Evolutionary conservation across 2,888 invertebrate species (phyloP).

Genomic region (Drosophila peninsularis): DNA sequence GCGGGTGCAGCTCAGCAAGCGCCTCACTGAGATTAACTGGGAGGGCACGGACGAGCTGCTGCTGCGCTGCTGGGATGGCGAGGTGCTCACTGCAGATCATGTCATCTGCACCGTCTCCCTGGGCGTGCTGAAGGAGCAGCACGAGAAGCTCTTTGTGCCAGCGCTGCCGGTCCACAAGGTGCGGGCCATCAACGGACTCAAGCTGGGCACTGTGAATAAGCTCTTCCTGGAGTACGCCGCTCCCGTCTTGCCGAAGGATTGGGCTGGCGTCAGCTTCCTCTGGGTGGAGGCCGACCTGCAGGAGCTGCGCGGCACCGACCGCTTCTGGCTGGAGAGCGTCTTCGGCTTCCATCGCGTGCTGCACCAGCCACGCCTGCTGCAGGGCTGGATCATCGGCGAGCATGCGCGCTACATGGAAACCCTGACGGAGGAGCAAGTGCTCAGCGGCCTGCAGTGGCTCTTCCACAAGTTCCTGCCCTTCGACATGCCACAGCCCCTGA

Average conservation of each 20-base stretch:
- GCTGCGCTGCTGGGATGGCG: slow-evolving; percentile 82
- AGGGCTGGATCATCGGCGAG: slow-evolving; percentile 89
- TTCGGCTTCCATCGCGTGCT: slow-evolving; percentile 88
- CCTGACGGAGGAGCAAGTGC: slow-evolving; percentile 85
- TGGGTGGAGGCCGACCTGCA: slow-evolving; percentile 86
- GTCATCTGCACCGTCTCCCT: slow-evolving; percentile 87
- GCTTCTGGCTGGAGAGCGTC: slow-evolving; percentile 87
- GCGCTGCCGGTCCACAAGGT: slow-evolving; percentile 85
- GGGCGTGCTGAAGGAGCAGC: slow-evolving; percentile 86
- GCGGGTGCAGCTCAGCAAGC: slow-evolving; percentile 69
- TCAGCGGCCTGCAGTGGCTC: slow-evolving; percentile 68
- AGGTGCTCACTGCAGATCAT: slow-evolving; percentile 85
- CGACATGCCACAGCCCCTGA: slow-evolving; percentile 63
- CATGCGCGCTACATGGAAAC: slow-evolving; percentile 87
- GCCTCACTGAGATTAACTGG: slow-evolving; percentile 74
- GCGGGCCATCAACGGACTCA: slow-evolving; percentile 86
- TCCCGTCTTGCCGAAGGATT: slow-evolving; percentile 86
- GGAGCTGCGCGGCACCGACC: slow-evolving; percentile 59
- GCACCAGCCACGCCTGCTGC: slow-evolving; percentile 87
- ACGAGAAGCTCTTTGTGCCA: slow-evolving; percentile 85
- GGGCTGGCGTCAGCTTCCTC: slow-evolving; percentile 85
- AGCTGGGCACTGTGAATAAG: slow-evolving; percentile 87
- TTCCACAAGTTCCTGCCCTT: slow-evolving; percentile 76
- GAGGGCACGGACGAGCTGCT: slow-evolving; percentile 31
- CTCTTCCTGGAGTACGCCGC: slow-evolving; percentile 87